Percentiles rank a stretch among this genome's conserved stretches.
Evolutionary conservation across 2,888 invertebrate genomes (phyloP).

Genomic region (Hipparchia sbordonii): DNA sequence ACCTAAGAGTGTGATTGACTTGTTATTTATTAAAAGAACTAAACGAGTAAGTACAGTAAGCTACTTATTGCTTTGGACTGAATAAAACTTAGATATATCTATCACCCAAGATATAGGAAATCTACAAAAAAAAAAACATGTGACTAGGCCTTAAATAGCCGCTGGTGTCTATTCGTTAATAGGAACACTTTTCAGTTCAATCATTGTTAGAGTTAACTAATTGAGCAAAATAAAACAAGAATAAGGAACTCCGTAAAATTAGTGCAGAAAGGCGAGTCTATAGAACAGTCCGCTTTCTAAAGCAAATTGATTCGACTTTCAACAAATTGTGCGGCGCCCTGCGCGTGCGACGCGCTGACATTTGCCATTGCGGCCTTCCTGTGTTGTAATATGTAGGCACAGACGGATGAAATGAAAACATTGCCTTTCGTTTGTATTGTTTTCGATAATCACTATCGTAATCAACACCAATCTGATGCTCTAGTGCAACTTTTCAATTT

Average conservation of each 20-base stretch:
- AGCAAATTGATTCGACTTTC: slow-evolving; percentile 79
- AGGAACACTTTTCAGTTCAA: background rate
- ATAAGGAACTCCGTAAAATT: slow-evolving; percentile 45
- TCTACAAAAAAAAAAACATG: too few relatives aligned
- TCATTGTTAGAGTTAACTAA: background rate
- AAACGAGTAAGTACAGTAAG: too few relatives aligned
- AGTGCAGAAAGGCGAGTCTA: slow-evolving; percentile 56
- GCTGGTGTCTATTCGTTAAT: too few relatives aligned
- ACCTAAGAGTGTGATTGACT: too few relatives aligned
- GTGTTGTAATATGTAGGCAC: slow-evolving; percentile 40
- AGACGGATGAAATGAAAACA: slow-evolving; percentile 25
- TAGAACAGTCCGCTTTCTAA: slow-evolving; percentile 74
- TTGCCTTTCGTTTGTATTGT: slow-evolving; percentile 20
- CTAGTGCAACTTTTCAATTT: too few relatives aligned
- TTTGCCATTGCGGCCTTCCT: slow-evolving; percentile 56
- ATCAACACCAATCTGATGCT: background rate
- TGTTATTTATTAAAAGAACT: too few relatives aligned
- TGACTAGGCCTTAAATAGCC: too few relatives aligned
- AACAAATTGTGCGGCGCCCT: slow-evolving; percentile 65
- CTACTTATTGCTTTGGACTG: too few relatives aligned
- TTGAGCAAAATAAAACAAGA: slow-evolving; percentile 25
- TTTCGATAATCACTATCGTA: background rate
- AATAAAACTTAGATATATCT: too few relatives aligned
- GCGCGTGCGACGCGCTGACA: slow-evolving; percentile 57
- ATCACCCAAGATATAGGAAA: too few relatives aligned